Percentiles rank a stretch among this genome's conserved stretches.
Conservation (phyloP, 2,888 invertebrate genomes). For the Lacanobia oleracea region DNA sequence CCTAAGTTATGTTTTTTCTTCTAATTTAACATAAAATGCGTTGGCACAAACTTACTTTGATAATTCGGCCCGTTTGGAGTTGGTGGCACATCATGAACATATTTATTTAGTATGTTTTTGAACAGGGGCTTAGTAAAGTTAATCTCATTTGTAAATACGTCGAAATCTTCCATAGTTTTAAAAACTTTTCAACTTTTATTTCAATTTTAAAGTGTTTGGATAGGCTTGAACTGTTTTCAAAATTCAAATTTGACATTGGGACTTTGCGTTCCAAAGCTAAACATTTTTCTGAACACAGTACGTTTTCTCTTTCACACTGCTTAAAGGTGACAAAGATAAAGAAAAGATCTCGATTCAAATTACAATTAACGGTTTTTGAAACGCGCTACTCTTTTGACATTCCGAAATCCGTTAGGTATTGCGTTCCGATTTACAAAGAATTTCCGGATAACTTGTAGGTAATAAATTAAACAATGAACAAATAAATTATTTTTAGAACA, state of each 20-base stretch:
- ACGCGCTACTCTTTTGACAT: conserved; percentile 21
- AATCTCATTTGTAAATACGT: conserved; percentile 86
- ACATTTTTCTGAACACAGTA: not conserved
- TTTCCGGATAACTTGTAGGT: not conserved
- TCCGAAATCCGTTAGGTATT: conserved; percentile 42
- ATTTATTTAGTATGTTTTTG: conserved; percentile 80
- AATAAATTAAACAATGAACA: not conserved
- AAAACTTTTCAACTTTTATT: conserved; percentile 9
- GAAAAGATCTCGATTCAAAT: not conserved
- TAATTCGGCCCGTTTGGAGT: conserved; percentile 86
- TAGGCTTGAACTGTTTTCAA: conserved; percentile 36
- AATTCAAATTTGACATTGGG: conserved; percentile 58
- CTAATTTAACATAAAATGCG: not conserved
- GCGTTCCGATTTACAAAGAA: conserved; percentile 36
- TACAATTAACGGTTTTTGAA: not conserved
- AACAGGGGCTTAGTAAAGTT: conserved; percentile 81
- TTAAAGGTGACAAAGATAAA: conserved; percentile 1
- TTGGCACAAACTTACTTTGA: conserved; percentile 79
- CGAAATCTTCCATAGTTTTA: conserved; percentile 85
- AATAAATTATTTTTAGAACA: conserved; percentile 2
- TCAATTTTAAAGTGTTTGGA: not conserved
- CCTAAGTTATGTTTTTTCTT: not conserved
- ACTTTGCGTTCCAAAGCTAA: not conserved
- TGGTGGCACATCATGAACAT: conserved; percentile 78
- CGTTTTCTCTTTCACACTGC: conserved; percentile 9